Base-by-base conservation (phyloP, 2,797 vertebrate species). In the Acanthopagrus latus region DNA sequence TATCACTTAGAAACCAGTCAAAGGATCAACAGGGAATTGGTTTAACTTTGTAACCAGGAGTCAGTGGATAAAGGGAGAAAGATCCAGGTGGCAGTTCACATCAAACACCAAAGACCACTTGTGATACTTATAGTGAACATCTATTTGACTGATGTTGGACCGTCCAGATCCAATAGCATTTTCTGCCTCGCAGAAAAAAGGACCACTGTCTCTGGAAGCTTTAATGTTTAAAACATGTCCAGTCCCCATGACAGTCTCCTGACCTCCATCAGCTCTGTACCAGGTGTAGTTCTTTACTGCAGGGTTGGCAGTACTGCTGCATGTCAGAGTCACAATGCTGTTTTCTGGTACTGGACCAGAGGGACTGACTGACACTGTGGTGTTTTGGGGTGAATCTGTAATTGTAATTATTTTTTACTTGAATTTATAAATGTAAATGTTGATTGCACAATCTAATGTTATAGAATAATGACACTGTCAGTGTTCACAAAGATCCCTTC, bases 371-470 rank as follows among this genome's bases (percentile, higher is more conserved):
- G 62, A 82, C 43, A 89, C 43, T 0, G 75, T 73, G 4, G 89
- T 92, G 80, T 90, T 90, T 59, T 80, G 87, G 2, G 93, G 93
- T 3, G 89, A 74, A 84, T 90, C 93, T n/a, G n/a, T n/a, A n/a
- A n/a, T n/a, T n/a, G n/a, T n/a, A n/a, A n/a, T n/a, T n/a, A n/a
- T n/a, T n/a, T n/a, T n/a, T n/a, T n/a, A n/a, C n/a, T n/a, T n/a
- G n/a, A n/a, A n/a, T n/a, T n/a, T n/a, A n/a, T n/a, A n/a, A n/a
- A n/a, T n/a, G n/a, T n/a, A n/a, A n/a, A n/a, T n/a, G n/a, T n/a
- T n/a, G n/a, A n/a, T n/a, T n/a, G n/a, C n/a, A n/a, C n/a, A n/a
- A n/a, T n/a, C n/a, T n/a, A n/a, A n/a, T n/a, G n/a, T n/a, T n/a
- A n/a, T n/a, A n/a, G n/a, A n/a, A n/a, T n/a, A n/a, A n/a, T n/a